phyloP scores from a whole-genome alignment of 2,113 vertebrate genomes.

The Capreolus pygargus region DNA sequence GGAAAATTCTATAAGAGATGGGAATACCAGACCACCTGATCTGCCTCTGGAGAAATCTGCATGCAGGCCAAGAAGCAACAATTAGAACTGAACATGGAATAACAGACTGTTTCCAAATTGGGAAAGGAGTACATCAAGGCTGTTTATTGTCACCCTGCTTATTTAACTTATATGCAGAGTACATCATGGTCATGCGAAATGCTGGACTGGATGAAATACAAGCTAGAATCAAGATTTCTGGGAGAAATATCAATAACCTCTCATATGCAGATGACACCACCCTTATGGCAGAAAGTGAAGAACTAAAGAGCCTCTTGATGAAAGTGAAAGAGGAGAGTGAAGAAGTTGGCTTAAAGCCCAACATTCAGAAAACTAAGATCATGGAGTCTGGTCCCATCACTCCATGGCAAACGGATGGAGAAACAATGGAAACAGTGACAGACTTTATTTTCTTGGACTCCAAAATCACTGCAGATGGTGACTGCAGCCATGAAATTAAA shows the following conservation, averaged over 20 bases:
- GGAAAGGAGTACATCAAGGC: background rate
- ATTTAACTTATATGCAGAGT: background rate
- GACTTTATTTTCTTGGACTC: background rate
- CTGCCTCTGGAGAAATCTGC: background rate
- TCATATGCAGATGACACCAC: background rate
- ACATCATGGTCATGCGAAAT: background rate
- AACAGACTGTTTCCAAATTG: background rate
- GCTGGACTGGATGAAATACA: rapidly evolving
- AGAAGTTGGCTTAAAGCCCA: background rate
- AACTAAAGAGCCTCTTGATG: background rate
- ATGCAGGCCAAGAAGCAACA: background rate
- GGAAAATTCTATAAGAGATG: background rate
- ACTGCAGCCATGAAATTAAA: background rate
- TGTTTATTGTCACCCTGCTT: background rate
- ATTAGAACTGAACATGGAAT: background rate
- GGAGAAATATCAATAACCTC: background rate
- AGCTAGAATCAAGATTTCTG: background rate
- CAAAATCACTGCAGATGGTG: background rate
- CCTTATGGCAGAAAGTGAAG: background rate
- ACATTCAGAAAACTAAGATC: background rate
- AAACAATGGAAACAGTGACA: background rate
- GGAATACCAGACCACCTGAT: background rate
- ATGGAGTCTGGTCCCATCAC: rapidly evolving
- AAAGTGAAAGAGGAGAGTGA: background rate
- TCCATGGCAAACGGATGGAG: background rate